Percentiles rank a stretch among this genome's conserved stretches.
Conservation (phyloP, 2,888 invertebrate species). For the Brachypalpus laphriformis region DNA sequence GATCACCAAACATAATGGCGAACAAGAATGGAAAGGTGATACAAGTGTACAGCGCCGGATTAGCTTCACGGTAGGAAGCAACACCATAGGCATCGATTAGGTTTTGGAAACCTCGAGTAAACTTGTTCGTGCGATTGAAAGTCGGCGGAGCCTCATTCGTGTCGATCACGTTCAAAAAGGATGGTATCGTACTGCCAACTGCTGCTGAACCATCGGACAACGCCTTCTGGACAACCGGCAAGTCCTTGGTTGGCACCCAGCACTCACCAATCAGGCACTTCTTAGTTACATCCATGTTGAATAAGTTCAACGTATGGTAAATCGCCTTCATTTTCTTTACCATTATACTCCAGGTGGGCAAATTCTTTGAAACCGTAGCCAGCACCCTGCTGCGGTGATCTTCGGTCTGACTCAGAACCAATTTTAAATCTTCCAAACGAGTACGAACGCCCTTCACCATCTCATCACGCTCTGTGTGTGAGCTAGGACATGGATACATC, state of each 20-base stretch:
- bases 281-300: conserved; percentile 95
- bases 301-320: conserved; percentile 96
- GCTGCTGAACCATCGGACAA: conserved; percentile 93
- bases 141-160: conserved; percentile 94
- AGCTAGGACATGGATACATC: conserved; percentile 93
- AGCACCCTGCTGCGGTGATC: conserved; percentile 93
- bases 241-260: conserved; percentile 91
- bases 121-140: conserved; percentile 90
- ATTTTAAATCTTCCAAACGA: conserved; percentile 91
- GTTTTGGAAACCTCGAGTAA: conserved; percentile 94
- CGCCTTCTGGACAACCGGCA: conserved; percentile 90
- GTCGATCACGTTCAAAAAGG: conserved; percentile 95
- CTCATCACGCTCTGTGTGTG: conserved; percentile 90
- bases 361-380: conserved; percentile 92
- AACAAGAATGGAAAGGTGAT: conserved; percentile 97
- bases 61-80: conserved; percentile 94
- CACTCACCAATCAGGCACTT: conserved; percentile 96
- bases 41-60: conserved; percentile 93
- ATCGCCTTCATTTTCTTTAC: conserved; percentile 96
- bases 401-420: conserved; percentile 91
- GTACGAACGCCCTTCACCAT: conserved; percentile 94
- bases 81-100: conserved; percentile 96
- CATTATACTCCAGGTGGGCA: conserved; percentile 93
- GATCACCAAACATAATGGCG: conserved; percentile 96
- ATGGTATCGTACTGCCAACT: conserved; percentile 94